Evolutionary conservation across 2,888 invertebrate genomes (phyloP).

Genomic region (Mesoligia furuncula): DNA sequence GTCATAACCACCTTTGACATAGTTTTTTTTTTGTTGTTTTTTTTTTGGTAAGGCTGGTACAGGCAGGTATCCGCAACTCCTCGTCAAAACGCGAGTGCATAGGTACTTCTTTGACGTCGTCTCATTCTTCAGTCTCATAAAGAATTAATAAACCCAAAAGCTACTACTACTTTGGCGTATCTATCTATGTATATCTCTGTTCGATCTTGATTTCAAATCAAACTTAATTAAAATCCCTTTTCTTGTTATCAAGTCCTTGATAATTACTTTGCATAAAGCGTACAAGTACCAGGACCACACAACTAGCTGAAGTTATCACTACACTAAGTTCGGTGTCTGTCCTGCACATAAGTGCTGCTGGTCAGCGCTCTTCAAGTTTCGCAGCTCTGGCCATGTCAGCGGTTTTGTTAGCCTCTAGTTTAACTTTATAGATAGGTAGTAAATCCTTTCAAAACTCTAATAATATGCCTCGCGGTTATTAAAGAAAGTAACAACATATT

Average conservation of each 20-base stretch:
- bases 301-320: slow-evolving; percentile 57
- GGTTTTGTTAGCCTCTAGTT: slow-evolving; percentile 44
- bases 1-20: background rate
- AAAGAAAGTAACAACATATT: background rate
- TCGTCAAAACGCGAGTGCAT: background rate
- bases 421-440: slow-evolving; percentile 32
- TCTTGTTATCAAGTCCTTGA: background rate
- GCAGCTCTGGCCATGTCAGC: slow-evolving; percentile 41
- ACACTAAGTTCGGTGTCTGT: slow-evolving; percentile 41
- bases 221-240: background rate
- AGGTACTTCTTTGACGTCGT: background rate
- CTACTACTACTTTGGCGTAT: too few relatives aligned
- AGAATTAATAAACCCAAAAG: background rate
- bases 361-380: slow-evolving; percentile 53
- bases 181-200: too few relatives aligned
- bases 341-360: slow-evolving; percentile 51
- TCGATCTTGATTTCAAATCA: background rate
- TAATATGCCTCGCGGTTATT: background rate
- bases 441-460: background rate
- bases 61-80: background rate
- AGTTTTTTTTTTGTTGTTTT: too few relatives aligned
- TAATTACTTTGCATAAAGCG: slow-evolving; percentile 13
- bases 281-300: slow-evolving; percentile 37
- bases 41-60: background rate
- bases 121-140: background rate